These are phyloP conservation scores for Melanerpes aurifrons DNA, from an alignment of 2,113 vertebrate genomes.

Conservation along the genomic window DNA sequence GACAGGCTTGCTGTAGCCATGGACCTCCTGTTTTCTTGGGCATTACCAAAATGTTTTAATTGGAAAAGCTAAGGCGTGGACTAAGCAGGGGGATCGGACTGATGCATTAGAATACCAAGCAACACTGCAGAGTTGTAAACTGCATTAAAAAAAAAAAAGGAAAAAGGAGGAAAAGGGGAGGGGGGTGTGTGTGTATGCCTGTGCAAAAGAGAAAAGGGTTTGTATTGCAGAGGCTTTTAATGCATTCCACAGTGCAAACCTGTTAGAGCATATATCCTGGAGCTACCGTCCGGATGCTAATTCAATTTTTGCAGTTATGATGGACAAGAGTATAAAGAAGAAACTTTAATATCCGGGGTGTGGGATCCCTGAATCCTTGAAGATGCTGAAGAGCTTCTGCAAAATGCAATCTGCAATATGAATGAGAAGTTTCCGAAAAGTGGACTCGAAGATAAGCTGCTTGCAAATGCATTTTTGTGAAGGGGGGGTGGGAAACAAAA, in stretches of 20 bases:
- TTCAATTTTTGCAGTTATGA: constrained; percentile 46
- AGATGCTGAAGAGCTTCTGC: constrained; percentile 70
- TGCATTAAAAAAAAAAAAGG: constrained; percentile 51
- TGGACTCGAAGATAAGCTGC: constrained; percentile 44
- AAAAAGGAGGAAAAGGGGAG: neutral
- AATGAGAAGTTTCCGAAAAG: constrained; percentile 71
- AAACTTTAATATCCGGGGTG: constrained; percentile 77
- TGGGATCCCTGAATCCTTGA: constrained; percentile 58
- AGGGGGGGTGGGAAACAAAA: neutral
- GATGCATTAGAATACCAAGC: constrained; percentile 76
- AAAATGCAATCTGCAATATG: constrained; percentile 44
- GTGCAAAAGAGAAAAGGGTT: constrained; percentile 32
- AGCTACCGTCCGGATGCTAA: constrained; percentile 39
- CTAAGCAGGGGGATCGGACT: constrained; percentile 57
- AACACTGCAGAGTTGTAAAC: constrained; percentile 78
- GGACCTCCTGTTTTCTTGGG: constrained; percentile 64
- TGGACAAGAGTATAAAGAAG: constrained; percentile 70
- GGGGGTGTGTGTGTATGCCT: neutral
- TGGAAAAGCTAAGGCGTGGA: constrained; percentile 73
- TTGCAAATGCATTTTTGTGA: constrained; percentile 48
- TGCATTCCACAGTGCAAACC: constrained; percentile 66
- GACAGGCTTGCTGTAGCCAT: constrained; percentile 76
- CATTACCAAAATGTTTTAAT: constrained; percentile 68
- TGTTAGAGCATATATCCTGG: constrained; percentile 71
- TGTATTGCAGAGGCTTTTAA: constrained; percentile 72